Evolutionary conservation across 1,140 invertebrate species (phyloP).

Genomic region (Drosophila prosaltans): DNA sequence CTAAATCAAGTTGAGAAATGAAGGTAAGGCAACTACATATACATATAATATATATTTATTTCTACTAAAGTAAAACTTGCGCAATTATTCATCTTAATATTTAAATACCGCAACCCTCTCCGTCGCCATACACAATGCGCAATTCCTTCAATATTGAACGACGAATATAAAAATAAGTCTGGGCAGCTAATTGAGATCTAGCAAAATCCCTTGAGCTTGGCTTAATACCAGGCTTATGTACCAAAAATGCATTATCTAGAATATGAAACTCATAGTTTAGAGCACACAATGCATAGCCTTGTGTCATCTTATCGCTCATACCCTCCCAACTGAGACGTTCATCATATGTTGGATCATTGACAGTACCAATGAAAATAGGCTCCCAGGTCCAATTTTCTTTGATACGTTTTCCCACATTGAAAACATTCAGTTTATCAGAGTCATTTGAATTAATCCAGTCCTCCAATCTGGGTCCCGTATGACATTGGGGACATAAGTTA

Average conservation of each 20-base stretch:
- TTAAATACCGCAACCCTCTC: no score
- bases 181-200: not conserved
- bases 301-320: slow-evolving; percentile 95
- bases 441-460: slow-evolving; percentile 90
- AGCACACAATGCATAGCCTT: slow-evolving; percentile 94
- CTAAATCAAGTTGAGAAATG: no score
- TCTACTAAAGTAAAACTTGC: no score
- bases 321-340: slow-evolving; percentile 93
- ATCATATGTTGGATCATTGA: slow-evolving; percentile 93
- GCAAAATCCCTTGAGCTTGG: not conserved
- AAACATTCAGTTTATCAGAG: slow-evolving; percentile 87
- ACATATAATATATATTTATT: no score
- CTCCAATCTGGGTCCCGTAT: slow-evolving; percentile 91
- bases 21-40: no score
- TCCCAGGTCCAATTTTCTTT: slow-evolving; percentile 92
- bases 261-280: slow-evolving; percentile 94
- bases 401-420: slow-evolving; percentile 90
- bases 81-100: no score
- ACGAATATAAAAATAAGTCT: not conserved
- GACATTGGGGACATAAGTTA: slow-evolving; percentile 92
- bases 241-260: slow-evolving; percentile 93
- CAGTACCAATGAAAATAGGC: slow-evolving; percentile 93
- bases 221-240: slow-evolving; percentile 93
- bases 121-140: no score
- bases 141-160: no score